These are phyloP conservation scores for Knipowitschia caucasica DNA, from an alignment of 2,797 vertebrate genomes.

Conservation along the genomic window DNA sequence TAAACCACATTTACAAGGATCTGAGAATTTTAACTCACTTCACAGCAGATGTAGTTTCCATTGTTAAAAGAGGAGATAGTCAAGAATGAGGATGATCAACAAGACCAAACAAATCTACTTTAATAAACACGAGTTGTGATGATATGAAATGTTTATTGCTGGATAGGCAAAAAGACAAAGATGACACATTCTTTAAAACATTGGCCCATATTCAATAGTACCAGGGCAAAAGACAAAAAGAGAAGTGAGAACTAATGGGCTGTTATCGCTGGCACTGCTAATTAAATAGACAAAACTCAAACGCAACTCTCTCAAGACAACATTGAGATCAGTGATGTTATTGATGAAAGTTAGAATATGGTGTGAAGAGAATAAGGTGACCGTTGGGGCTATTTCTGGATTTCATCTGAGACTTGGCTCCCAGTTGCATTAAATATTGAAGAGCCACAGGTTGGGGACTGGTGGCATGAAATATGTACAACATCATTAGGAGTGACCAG, in stretches of 20 bases:
- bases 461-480: slow-evolving; percentile 55
- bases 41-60: slow-evolving; percentile 43
- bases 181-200: not conserved
- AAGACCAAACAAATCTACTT: not conserved
- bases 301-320: not conserved
- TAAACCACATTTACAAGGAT: slow-evolving; percentile 48
- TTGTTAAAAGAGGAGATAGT: slow-evolving; percentile 23
- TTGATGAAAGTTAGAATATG: not conserved
- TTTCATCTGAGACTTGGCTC: slow-evolving; percentile 29
- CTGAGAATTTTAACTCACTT: slow-evolving; percentile 46
- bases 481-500: slow-evolving; percentile 46
- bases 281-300: slow-evolving; percentile 12
- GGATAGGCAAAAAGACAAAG: not conserved
- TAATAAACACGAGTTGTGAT: too few species aligned
- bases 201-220: slow-evolving; percentile 1
- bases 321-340: not conserved
- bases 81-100: not conserved
- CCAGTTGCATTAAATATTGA: slow-evolving; percentile 44
- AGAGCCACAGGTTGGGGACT: slow-evolving; percentile 32
- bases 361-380: slow-evolving; percentile 21
- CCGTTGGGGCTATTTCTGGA: slow-evolving; percentile 52
- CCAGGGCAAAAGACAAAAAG: slow-evolving; percentile 16
- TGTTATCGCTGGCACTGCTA: slow-evolving; percentile 19
- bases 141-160: not conserved
- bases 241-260: slow-evolving; percentile 16